phyloP scores from a whole-genome alignment of 2,113 vertebrate species.

The Oncorhynchus nerka region DNA sequence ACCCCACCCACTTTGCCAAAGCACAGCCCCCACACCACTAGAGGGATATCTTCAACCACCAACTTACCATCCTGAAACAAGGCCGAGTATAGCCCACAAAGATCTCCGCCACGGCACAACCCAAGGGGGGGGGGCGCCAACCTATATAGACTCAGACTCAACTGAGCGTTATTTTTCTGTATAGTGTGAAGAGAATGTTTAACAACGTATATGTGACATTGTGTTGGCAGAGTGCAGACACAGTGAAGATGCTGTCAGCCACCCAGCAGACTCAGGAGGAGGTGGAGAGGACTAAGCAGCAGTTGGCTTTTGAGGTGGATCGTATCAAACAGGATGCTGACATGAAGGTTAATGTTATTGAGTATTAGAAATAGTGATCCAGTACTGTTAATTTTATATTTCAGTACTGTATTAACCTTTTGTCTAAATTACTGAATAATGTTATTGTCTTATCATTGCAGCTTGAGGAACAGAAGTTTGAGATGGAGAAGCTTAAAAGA shows the following conservation, averaged over 20 bases:
- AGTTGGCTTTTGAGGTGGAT: conserved; percentile 91
- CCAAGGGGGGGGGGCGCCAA: no score
- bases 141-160: not conserved
- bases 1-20: no score
- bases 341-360: conserved; percentile 78
- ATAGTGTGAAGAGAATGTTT: not conserved
- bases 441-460: conserved; percentile 45
- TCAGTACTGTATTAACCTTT: not conserved
- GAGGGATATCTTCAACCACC: no score
- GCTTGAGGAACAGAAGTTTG: conserved; percentile 92
- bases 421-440: not conserved
- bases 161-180: no score
- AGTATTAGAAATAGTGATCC: not conserved
- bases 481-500: conserved; percentile 83
- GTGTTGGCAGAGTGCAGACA: conserved; percentile 87
- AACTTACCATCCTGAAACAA: no score
- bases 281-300: conserved; percentile 88
- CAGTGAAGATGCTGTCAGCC: conserved; percentile 90
- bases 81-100: no score
- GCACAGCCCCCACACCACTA: no score
- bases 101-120: no score
- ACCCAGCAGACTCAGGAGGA: conserved; percentile 96
- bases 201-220: conserved; percentile 9
- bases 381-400: not conserved
- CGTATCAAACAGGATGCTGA: conserved; percentile 86